Base-by-base conservation (phyloP, 2,113 vertebrate genomes). In the Cariama cristata region DNA sequence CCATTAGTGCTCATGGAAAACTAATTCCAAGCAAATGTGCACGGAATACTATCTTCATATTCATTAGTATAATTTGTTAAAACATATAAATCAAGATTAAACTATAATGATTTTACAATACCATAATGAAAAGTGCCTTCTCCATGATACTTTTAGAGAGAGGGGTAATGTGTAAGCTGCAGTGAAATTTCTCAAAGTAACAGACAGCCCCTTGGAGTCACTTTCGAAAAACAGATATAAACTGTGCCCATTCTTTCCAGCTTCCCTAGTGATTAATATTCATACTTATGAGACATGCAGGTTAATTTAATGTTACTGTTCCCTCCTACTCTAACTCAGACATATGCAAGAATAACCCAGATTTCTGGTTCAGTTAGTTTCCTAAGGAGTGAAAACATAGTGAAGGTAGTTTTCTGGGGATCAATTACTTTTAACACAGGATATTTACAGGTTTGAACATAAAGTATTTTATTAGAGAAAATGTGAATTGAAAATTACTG, bases 401-500 rank as follows among this genome's bases (percentile, higher is more conserved):
- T 14, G 45, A 86, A 90, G 42, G 59, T 30, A 88, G 76, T 44
- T 93, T 93, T 94, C 92, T 83, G 55, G 87, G 82, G 88, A 91
- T 53, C 92, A 94, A 91, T 95, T 94, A 97, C 76, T 96, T 96
- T 96, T 95, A 91, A 90, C 30, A 16, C 49, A 53, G 67, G 62
- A 85, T 89, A 93, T 94, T 94, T 97, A 93, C 72, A 93, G 60
- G 86, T 95, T 90, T 52, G 77, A 84, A 96, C 58, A 90, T 93
- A 87, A 96, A 92, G 63, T 92, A 96, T 76, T 90, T 95, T 88
- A 94, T 84, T 74, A 94, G 91, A 90, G 81, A 91, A 96, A 96
- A 96, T 52, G 74, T 73, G 91, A 95, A 92, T 93, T 97, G 91
- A 96, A 97, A 98, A 97, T 95, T 77, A 73, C 72, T 79, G 67